Evolutionary conservation across 2,888 invertebrate species (phyloP), one percentile per base, ranked within the genome.

Genomic region (Macaria liturata): DNA sequence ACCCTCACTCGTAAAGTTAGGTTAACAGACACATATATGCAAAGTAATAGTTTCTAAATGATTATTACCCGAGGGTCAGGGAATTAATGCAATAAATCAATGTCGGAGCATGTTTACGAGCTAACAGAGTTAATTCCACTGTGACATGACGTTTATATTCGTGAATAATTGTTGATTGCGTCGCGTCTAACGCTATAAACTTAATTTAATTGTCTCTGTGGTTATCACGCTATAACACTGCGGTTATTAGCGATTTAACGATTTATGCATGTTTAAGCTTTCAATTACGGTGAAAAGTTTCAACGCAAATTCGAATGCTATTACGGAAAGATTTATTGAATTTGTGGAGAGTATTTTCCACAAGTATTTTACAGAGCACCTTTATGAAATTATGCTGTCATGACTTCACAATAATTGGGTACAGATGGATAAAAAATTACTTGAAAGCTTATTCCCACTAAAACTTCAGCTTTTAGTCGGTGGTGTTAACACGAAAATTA

Each of bases 81-180:
- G 84, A 86, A 89, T 88, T 88, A 90, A 88, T 83, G 77, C 78
- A 72, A 88, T 89, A 86, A 89, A 90, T 90, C 88, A 89, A 84
- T 84, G 89, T 86, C 87, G 81, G 80, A 83, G 83, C 84, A 87
- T 90, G 88, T 91, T 89, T 90, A 90, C 88, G 88, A 88, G 88
- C 88, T 89, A 88, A 88, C 89, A 87, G 88, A 89, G 88, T 91
- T 89, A 89, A 88, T 89, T 85, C 87, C 87, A 78, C 71, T 80
- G 80, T 84, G 88, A 89, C 89, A 84, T 89, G 89, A 88, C 88
- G 88, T 83, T 88, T 88, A 88, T 89, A 88, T 86, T 86, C 85
- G 81, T 90, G 88, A 89, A 84, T 88, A 88, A 88, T 89, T 84
- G 91, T 88, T 85, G 83, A 85, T 84, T 84, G 84, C 74, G 70